These are phyloP conservation scores for Percopsis omiscomaycus DNA, from an alignment of 2,797 vertebrate genomes.

Conservation along the genomic window DNA sequence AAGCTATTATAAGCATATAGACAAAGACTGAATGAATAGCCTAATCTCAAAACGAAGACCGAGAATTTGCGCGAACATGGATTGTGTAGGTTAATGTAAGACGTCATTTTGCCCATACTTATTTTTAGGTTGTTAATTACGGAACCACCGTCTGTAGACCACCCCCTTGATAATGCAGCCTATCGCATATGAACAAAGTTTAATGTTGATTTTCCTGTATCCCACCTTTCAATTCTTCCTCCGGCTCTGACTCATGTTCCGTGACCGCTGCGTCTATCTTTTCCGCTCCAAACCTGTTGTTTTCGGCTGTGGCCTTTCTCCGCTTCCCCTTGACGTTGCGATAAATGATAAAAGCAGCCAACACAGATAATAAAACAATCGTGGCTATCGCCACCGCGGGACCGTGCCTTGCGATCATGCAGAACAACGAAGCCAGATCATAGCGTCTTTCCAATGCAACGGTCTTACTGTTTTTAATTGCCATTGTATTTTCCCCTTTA, in stretches of 20 bases:
- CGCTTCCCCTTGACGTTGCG: constrained; percentile 64
- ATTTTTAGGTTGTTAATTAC: no score
- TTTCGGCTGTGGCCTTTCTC: constrained; percentile 47
- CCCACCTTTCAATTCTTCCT: constrained; percentile 75
- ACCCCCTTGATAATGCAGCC: neutral
- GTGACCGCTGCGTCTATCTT: constrained; percentile 24
- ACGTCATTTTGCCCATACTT: no score
- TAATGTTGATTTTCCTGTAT: neutral
- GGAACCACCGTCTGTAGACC: no score
- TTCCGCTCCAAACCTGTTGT: constrained; percentile 6
- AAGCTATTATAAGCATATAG: no score
- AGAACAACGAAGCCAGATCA: constrained; percentile 70
- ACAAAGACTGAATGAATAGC: no score
- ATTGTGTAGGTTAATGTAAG: no score
- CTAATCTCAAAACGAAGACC: no score
- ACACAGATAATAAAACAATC: constrained; percentile 58
- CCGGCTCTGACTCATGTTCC: constrained; percentile 10
- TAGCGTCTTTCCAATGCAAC: constrained; percentile 57
- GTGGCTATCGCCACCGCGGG: constrained; percentile 65
- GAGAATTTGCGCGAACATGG: no score
- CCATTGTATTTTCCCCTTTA: constrained; percentile 33
- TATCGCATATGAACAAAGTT: neutral
- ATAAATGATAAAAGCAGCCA: constrained; percentile 72
- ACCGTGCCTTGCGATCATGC: constrained; percentile 68
- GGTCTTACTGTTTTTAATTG: constrained; percentile 54